A percentile compares a stretch with the other conserved stretches of the same genome.
Conservation (phyloP, 2,888 invertebrate genomes). For the Lycia hirtaria region DNA sequence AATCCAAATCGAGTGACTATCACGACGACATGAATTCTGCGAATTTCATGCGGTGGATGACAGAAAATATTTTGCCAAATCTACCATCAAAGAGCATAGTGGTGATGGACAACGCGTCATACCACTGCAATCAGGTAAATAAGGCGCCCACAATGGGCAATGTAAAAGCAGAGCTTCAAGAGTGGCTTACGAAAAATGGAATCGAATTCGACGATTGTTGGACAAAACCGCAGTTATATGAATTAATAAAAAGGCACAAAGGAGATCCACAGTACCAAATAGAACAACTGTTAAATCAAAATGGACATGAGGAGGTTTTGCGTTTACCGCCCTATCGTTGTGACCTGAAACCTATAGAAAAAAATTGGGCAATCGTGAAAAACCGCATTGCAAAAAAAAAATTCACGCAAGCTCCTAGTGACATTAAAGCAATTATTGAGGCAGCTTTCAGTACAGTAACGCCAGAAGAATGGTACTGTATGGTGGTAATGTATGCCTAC, state of each 20-base stretch:
- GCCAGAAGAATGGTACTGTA: constrained; percentile 30
- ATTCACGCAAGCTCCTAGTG: constrained; percentile 27
- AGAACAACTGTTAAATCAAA: constrained; percentile 20
- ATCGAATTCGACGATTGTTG: constrained; percentile 21
- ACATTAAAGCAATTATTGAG: constrained; percentile 25
- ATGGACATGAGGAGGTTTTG: constrained; percentile 29
- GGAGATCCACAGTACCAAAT: constrained; percentile 23
- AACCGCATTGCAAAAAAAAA: constrained; percentile 31
- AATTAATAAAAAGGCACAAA: constrained; percentile 24
- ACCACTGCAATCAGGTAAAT: constrained; percentile 12
- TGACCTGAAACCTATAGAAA: constrained; percentile 28
- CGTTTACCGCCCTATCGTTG: constrained; percentile 18
- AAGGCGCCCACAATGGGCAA: constrained; percentile 11
- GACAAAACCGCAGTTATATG: constrained; percentile 21
- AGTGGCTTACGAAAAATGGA: constrained; percentile 20
- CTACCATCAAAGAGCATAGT: too few species aligned
- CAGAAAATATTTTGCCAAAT: too few species aligned
- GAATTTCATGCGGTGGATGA: too few species aligned
- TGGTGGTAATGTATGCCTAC: constrained; percentile 24
- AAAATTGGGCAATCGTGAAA: constrained; percentile 28
- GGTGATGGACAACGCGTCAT: too few species aligned
- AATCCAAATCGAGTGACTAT: too few species aligned
- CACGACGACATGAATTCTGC: too few species aligned
- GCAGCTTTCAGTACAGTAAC: constrained; percentile 27
- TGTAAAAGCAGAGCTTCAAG: constrained; percentile 21